Evolutionary conservation across 2,888 invertebrate genomes (phyloP).

Genomic region (Isotomurus palustris): DNA sequence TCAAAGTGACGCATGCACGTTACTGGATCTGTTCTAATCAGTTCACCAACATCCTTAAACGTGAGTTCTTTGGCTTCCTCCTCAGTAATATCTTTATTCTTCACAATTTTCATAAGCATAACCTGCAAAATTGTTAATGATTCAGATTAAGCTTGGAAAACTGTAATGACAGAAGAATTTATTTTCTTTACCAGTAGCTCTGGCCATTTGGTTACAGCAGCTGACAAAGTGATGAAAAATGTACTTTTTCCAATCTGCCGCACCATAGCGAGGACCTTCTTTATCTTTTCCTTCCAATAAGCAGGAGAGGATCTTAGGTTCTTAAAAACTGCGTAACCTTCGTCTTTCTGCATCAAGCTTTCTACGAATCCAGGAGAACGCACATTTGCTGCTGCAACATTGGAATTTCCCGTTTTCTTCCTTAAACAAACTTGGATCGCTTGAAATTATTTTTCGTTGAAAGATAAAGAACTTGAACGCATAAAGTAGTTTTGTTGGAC

Average conservation of each 20-base stretch:
- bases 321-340: conserved; percentile 13
- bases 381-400: background rate
- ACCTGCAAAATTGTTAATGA: background rate
- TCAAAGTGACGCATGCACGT: conserved; percentile 22
- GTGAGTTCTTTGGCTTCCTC: conserved; percentile 9
- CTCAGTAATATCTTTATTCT: conserved; percentile 4
- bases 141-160: background rate
- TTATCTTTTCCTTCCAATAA: conserved; percentile 14
- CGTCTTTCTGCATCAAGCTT: conserved; percentile 6
- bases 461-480: conserved; percentile 7
- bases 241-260: conserved; percentile 17
- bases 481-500: conserved; percentile 7
- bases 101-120: conserved; percentile 8
- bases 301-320: conserved; percentile 10
- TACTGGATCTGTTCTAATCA: conserved; percentile 17
- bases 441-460: conserved; percentile 8
- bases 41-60: background rate
- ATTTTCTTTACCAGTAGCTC: background rate
- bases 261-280: conserved; percentile 23
- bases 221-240: conserved; percentile 16
- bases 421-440: conserved; percentile 11
- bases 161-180: background rate
- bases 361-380: conserved; percentile 1
- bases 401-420: background rate
- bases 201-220: background rate